These are phyloP conservation scores for Phoxinus dragarum DNA, from an alignment of 2,797 vertebrate species.

Conservation along the genomic window DNA sequence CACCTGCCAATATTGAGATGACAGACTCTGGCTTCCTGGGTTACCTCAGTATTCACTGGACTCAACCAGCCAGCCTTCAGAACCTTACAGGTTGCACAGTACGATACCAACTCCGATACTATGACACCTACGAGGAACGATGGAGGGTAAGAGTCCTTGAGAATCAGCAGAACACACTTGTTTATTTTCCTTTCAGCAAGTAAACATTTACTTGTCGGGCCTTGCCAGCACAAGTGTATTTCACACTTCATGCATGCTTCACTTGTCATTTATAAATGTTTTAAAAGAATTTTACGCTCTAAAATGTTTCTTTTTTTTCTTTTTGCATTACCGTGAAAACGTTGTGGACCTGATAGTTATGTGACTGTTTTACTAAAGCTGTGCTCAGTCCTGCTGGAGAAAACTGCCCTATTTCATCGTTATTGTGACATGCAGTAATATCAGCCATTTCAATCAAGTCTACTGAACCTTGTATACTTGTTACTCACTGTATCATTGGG, in stretches of 20 bases:
- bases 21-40: constrained; percentile 74
- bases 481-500: not conserved
- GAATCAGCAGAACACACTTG: not conserved
- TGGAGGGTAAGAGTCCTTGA: constrained; percentile 71
- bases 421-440: not conserved
- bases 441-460: not conserved
- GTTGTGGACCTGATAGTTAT: not conserved
- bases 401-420: not conserved
- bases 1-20: constrained; percentile 71
- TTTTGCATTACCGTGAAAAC: not conserved
- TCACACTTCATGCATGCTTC: not conserved
- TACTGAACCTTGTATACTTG: not conserved
- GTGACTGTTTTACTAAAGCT: not conserved
- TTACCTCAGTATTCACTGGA: constrained; percentile 73
- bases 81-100: constrained; percentile 65
- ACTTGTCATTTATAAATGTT: not conserved
- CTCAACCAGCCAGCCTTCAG: constrained; percentile 61
- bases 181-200: not conserved
- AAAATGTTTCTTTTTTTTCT: not conserved
- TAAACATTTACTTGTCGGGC: not conserved
- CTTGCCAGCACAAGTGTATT: not conserved
- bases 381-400: not conserved
- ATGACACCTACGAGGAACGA: constrained; percentile 65
- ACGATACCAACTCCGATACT: constrained; percentile 75
- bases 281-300: not conserved